Evolutionary conservation across 2,797 vertebrate genomes (phyloP).

Genomic region (Anniella stebbinsi): DNA sequence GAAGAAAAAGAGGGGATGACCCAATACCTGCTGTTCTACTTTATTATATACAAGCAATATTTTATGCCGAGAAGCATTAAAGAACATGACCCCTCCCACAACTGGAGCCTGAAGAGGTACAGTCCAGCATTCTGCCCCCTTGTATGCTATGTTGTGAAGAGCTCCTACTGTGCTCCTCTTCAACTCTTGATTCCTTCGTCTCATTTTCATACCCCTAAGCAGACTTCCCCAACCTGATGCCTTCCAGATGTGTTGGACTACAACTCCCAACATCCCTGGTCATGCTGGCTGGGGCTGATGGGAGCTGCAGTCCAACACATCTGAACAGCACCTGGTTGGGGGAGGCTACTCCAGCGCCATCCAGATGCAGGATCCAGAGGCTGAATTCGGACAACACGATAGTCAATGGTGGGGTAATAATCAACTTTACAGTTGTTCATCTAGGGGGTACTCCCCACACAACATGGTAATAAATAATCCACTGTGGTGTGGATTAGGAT

Average conservation of each 20-base stretch:
- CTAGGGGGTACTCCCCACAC: too few species aligned
- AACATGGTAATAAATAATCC: too few species aligned
- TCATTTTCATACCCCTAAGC: slow-evolving; percentile 30
- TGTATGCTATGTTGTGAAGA: neutral
- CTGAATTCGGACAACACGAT: too few species aligned
- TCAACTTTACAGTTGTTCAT: too few species aligned
- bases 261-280: neutral
- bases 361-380: neutral
- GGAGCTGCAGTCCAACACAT: too few species aligned
- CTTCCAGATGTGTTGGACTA: neutral
- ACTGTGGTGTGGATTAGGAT: too few species aligned
- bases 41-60: neutral
- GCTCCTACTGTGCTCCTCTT: neutral
- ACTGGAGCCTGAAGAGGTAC: neutral
- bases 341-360: neutral
- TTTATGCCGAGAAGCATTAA: neutral
- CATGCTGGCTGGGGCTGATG: neutral
- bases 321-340: too few species aligned
- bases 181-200: slow-evolving; percentile 43
- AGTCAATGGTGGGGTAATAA: too few species aligned
- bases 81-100: neutral
- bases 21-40: neutral
- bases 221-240: neutral
- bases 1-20: neutral
- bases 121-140: neutral